Base-by-base conservation (phyloP, 1,140 invertebrate genomes). In the Camponotus vicinus region DNA sequence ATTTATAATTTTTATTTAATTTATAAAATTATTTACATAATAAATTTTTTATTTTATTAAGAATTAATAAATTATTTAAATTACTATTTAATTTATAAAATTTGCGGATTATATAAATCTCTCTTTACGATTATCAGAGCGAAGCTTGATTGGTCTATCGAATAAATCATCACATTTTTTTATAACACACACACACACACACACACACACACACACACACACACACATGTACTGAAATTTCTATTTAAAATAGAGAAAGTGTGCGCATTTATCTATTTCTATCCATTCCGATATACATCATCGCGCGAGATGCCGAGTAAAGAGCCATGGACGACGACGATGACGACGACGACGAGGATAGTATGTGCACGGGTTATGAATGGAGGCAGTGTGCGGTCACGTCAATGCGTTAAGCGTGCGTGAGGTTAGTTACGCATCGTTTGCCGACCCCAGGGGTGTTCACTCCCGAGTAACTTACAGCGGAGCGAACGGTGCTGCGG, bases 381-480 rank as follows among this genome's bases (percentile, higher is more conserved):
- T 95, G 94, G 89, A 93, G 84, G 88, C 93, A 93, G 92, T 94
- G 93, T 94, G 90, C 92, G 90, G 91, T 91, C 87, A 92, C 91
- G 92, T 93, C 91, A 92, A 93, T 93, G 92, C 92, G 92, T 92
- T 93, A 93, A 93, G 92, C 91, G 92, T 94, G 92, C 93, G 93
- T 92, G 92, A 94, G 93, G 92, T 94, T 94, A 94, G 94, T 95
- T 94, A 95, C 93, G 94, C 94, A 92, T 92, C 91, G 93, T 92
- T 94, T 94, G 91, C 87, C 90, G 90, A 91, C 93, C 91, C 89
- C 91, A 91, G 91, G 93, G 93, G 92, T 93, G 90, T 94, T 92
- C 92, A 86, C 88, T 90, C 89, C 77, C 91, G 89, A 91, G 91
- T 89, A 92, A 92, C 89, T 90, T 91, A 92, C 86, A 90, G 90